Evolutionary conservation across 2,888 invertebrate species (phyloP).

Genomic region (Nymphalis polychloros): DNA sequence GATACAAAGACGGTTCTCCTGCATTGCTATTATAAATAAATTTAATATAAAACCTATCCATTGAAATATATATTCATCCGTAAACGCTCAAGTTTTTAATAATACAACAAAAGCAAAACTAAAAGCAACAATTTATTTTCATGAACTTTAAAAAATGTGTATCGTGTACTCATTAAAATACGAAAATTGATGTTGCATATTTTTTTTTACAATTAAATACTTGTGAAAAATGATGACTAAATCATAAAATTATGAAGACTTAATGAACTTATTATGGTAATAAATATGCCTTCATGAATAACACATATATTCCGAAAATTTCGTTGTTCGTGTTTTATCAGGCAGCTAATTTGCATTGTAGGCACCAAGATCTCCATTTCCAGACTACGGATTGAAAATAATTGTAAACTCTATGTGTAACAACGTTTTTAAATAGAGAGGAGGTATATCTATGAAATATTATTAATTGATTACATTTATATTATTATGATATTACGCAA

Average conservation of each 20-base stretch:
- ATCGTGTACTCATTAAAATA: no score
- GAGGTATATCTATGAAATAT: not conserved
- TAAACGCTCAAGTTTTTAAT: no score
- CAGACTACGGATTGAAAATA: constrained; percentile 16
- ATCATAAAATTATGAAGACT: constrained; percentile 19
- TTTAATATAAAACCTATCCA: no score
- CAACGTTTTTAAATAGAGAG: not conserved
- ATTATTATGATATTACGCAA: not conserved
- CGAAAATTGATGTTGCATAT: no score
- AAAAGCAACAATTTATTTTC: no score
- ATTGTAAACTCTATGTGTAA: not conserved
- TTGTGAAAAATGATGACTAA: not conserved
- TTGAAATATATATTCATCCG: no score
- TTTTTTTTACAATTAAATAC: not conserved
- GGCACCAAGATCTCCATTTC: constrained; percentile 20
- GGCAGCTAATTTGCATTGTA: constrained; percentile 30
- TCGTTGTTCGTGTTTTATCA: constrained; percentile 32
- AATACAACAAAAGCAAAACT: no score
- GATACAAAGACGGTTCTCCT: no score
- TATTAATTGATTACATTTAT: not conserved
- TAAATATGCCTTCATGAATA: constrained; percentile 30
- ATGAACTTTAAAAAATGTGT: no score
- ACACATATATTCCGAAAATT: constrained; percentile 21
- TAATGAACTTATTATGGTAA: constrained; percentile 30
- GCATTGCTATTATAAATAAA: no score